These are phyloP conservation scores for Campoletis sonorensis DNA, from an alignment of 1,140 invertebrate genomes.

Conservation along the genomic window DNA sequence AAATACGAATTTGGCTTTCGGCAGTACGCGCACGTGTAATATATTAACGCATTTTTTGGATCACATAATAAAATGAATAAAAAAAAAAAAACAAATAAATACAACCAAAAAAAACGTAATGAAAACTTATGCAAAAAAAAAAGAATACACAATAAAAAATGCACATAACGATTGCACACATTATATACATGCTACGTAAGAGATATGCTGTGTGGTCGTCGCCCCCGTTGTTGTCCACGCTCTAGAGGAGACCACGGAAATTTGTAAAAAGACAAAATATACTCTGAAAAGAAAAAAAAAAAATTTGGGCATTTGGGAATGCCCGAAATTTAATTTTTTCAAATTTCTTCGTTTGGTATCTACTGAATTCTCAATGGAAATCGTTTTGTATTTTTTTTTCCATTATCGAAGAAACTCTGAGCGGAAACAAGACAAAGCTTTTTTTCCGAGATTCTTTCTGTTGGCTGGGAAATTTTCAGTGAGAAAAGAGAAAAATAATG, in stretches of 20 bases:
- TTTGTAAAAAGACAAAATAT: constrained; percentile 53
- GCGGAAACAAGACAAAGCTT: too few species aligned
- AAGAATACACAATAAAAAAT: constrained; percentile 3
- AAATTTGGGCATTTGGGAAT: background rate
- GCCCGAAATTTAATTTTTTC: background rate
- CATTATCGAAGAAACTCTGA: too few species aligned
- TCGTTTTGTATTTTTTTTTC: too few species aligned
- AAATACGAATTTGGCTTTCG: constrained; percentile 47
- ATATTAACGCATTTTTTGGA: constrained; percentile 48
- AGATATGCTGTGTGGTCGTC: constrained; percentile 44
- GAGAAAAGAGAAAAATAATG: too few species aligned
- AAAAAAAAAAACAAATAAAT: background rate
- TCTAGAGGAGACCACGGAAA: constrained; percentile 47
- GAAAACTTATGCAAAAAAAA: background rate
- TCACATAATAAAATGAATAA: constrained; percentile 41
- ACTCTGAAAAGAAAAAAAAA: constrained; percentile 49
- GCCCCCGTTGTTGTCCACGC: constrained; percentile 44
- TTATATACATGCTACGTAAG: constrained; percentile 48
- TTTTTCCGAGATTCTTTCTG: too few species aligned
- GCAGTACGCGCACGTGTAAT: constrained; percentile 50
- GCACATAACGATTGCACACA: constrained; percentile 51
- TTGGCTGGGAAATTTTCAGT: too few species aligned
- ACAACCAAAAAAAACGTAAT: background rate
- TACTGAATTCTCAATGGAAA: too few species aligned
- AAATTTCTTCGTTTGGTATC: background rate